A percentile compares a stretch with the other conserved stretches of the same genome.
phyloP scores from a whole-genome alignment of 2,888 invertebrate genomes.

The Mesorhabditis belari region DNA sequence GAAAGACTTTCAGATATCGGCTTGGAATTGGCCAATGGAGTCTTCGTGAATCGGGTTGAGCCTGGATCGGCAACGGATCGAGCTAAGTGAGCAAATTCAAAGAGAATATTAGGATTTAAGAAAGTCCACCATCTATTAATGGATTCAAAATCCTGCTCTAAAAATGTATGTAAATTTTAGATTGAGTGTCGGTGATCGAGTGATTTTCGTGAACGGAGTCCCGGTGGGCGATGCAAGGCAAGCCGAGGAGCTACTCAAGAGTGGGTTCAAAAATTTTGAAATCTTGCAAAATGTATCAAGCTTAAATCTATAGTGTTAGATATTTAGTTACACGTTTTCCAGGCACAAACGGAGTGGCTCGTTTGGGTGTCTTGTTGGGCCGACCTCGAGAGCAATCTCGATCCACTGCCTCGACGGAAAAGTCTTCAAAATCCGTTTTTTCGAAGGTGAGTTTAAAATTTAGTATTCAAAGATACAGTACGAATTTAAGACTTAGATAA shows the following conservation, averaged over 20 bases:
- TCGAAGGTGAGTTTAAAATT: not conserved
- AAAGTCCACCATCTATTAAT: not conserved
- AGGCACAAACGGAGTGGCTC: not conserved
- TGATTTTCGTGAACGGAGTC: constrained; percentile 67
- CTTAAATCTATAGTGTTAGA: no score
- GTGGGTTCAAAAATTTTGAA: no score
- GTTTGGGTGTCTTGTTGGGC: not conserved
- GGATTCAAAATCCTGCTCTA: not conserved
- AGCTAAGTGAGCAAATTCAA: constrained; percentile 4
- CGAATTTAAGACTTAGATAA: not conserved
- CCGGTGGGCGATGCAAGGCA: constrained; percentile 40
- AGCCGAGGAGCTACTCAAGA: constrained; percentile 22
- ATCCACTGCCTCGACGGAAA: not conserved
- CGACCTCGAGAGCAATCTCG: not conserved
- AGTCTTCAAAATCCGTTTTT: not conserved
- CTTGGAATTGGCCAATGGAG: constrained; percentile 33
- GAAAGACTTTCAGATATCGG: constrained; percentile 16
- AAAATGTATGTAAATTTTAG: constrained; percentile 61
- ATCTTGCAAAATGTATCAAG: no score
- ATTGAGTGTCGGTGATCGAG: constrained; percentile 72
- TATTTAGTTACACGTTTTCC: no score
- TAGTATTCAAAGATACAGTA: not conserved
- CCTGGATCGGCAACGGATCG: constrained; percentile 19
- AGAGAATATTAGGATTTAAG: not conserved
- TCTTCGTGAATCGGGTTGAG: constrained; percentile 32